A percentile compares a stretch with the other conserved stretches of the same genome.
Conservation (phyloP, 2,888 invertebrate species). For the Tenthredo amoena region DNA sequence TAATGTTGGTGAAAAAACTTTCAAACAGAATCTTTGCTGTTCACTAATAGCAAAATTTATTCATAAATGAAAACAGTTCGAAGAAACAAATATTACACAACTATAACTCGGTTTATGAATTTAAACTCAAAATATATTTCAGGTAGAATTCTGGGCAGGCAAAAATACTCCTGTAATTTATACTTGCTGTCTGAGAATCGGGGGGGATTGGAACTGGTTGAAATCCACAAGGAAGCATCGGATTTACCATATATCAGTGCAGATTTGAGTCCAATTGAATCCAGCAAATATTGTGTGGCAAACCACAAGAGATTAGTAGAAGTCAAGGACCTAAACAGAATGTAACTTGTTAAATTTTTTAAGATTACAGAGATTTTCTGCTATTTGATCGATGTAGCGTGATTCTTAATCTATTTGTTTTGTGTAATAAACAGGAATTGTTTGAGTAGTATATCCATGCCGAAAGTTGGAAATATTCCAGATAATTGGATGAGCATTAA, state of each 20-base stretch:
- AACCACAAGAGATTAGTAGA: conserved; percentile 64
- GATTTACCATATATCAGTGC: conserved; percentile 68
- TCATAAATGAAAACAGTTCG: not conserved
- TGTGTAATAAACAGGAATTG: conserved; percentile 60
- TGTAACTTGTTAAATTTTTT: conserved; percentile 61
- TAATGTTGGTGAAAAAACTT: not conserved
- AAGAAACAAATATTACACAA: not conserved
- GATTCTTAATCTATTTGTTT: not conserved
- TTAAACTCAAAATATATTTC: conserved; percentile 41
- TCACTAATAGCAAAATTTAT: not conserved
- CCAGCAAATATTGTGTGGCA: conserved; percentile 67
- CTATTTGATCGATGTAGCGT: too few relatives aligned
- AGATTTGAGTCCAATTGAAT: conserved; percentile 67
- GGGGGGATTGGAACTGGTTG: conserved; percentile 62
- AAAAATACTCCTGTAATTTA: conserved; percentile 67
- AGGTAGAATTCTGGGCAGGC: conserved; percentile 69
- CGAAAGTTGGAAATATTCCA: conserved; percentile 57
- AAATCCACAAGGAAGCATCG: conserved; percentile 65
- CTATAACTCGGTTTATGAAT: not conserved
- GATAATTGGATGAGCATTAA: conserved; percentile 72
- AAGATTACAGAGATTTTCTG: not conserved
- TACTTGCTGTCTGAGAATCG: conserved; percentile 63
- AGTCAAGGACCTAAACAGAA: conserved; percentile 68
- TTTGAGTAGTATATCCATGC: conserved; percentile 58
- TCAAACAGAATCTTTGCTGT: not conserved